Evolutionary conservation across 2,888 invertebrate species (phyloP).

Genomic region (Miltochrista miniata): DNA sequence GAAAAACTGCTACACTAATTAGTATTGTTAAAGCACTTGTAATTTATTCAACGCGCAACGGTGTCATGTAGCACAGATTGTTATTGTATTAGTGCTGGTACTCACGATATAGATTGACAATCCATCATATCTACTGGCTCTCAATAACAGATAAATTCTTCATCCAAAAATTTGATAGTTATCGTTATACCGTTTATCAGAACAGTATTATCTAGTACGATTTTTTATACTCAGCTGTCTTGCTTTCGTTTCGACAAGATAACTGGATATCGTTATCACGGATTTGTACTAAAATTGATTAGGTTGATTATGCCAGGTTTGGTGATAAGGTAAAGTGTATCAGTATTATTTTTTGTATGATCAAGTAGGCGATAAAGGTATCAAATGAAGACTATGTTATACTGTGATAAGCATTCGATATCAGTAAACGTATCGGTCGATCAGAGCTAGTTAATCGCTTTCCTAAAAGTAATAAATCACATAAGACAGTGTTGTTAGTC

Average conservation of each 20-base stretch:
- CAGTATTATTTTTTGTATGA: slow-evolving; percentile 59
- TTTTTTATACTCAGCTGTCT: slow-evolving; percentile 58
- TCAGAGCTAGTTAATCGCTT: slow-evolving; percentile 46
- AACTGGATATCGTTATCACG: slow-evolving; percentile 51
- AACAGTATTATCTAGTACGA: slow-evolving; percentile 47
- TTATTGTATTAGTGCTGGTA: slow-evolving; percentile 56
- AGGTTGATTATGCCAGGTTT: slow-evolving; percentile 59
- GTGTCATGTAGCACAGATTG: slow-evolving; percentile 49
- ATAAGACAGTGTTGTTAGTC: slow-evolving; percentile 32
- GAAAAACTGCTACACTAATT: slow-evolving; percentile 42
- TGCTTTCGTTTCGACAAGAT: slow-evolving; percentile 55
- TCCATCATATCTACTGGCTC: slow-evolving; percentile 44
- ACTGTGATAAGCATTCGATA: slow-evolving; percentile 41
- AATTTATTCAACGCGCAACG: slow-evolving; percentile 39
- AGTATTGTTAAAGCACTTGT: slow-evolving; percentile 59
- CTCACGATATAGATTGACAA: slow-evolving; percentile 49
- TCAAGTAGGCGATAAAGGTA: slow-evolving; percentile 55
- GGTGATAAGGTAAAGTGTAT: slow-evolving; percentile 53
- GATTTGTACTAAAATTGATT: slow-evolving; percentile 71
- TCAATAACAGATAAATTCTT: slow-evolving; percentile 41
- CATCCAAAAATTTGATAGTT: slow-evolving; percentile 48
- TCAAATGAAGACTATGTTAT: slow-evolving; percentile 52
- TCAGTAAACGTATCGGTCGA: slow-evolving; percentile 43
- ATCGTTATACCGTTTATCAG: slow-evolving; percentile 47
- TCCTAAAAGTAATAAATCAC: slow-evolving; percentile 42